Evolutionary conservation across 64 coral and sea anemone species (phyloP).

Genomic region (Montipora cactus): DNA sequence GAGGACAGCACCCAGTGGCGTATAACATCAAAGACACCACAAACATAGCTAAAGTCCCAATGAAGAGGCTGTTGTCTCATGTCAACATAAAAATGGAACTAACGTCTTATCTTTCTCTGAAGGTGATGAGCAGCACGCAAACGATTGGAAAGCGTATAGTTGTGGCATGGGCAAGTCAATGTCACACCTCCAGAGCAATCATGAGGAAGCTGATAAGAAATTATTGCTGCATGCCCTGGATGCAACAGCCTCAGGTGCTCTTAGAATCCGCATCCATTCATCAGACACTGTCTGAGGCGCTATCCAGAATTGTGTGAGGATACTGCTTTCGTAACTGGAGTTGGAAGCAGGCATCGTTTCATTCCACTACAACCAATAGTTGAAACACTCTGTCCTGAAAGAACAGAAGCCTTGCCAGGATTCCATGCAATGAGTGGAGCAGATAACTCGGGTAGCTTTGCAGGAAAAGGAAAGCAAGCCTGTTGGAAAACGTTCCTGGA

Average conservation of each 20-base stretch:
- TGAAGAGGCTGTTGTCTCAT: constrained; percentile 46
- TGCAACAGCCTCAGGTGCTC: neutral
- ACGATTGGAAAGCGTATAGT: constrained; percentile 8
- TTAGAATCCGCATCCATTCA: too few species aligned
- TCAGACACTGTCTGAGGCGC: neutral
- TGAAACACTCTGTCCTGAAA: too few species aligned
- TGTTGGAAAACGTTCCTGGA: neutral
- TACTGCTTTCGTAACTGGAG: neutral
- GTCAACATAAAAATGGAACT: constrained; percentile 22
- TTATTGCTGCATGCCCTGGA: too few species aligned
- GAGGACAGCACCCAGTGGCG: too few species aligned
- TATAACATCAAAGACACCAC: constrained; percentile 11
- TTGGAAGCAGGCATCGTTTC: too few species aligned
- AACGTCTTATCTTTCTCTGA: neutral
- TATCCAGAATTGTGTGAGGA: neutral
- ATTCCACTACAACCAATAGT: too few species aligned
- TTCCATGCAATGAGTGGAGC: neutral
- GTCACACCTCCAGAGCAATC: neutral
- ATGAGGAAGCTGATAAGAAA: constrained; percentile 27
- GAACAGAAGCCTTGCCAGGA: too few species aligned
- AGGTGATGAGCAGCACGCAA: neutral
- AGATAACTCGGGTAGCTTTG: neutral
- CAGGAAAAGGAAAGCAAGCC: neutral
- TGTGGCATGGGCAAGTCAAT: constrained; percentile 23
- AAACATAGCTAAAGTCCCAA: constrained; percentile 28